Percentiles rank a stretch among this genome's conserved stretches.
Evolutionary conservation across 2,797 vertebrate species (phyloP).

Genomic region (Fringilla coelebs): DNA sequence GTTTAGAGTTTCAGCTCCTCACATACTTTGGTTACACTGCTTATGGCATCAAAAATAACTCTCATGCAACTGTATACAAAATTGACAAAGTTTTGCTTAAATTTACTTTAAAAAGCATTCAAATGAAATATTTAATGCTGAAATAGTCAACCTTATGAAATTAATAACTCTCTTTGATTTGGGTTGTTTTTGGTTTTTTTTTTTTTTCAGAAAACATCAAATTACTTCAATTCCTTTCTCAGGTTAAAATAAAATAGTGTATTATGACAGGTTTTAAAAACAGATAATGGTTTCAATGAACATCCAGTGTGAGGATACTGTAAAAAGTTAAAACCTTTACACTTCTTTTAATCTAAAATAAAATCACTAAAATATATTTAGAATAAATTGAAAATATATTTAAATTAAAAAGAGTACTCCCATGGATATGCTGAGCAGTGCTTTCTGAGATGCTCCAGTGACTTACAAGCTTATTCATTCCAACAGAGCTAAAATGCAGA

Average conservation of each 20-base stretch:
- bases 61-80: neutral
- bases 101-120: neutral
- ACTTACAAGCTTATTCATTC: neutral
- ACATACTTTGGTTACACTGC: neutral
- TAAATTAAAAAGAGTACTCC: neutral
- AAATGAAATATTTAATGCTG: neutral
- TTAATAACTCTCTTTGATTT: neutral
- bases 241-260: neutral
- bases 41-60: neutral
- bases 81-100: neutral
- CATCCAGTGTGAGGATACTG: fast-evolving
- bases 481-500: neutral
- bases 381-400: neutral
- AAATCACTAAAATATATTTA: neutral
- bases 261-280: neutral
- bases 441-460: neutral
- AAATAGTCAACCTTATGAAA: neutral
- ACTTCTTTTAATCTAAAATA: neutral
- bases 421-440: neutral
- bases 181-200: neutral
- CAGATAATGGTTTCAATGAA: neutral
- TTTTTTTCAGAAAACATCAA: neutral
- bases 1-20: neutral
- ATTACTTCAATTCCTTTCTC: neutral
- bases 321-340: neutral